Evolutionary conservation across 2,888 invertebrate species (phyloP).

Genomic region (Pandemis heparana): DNA sequence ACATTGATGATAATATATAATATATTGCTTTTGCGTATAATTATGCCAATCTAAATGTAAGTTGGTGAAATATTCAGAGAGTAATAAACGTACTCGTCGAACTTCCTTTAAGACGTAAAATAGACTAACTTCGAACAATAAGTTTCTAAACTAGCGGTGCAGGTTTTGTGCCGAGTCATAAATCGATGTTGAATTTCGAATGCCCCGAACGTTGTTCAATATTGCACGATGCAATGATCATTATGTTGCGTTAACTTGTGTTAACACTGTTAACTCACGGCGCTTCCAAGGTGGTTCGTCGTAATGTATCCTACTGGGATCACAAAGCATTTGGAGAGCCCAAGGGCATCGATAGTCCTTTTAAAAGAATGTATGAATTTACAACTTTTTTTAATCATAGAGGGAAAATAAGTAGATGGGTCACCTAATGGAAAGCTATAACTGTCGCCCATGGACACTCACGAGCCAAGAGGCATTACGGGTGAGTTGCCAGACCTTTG

Average conservation of each 20-base stretch:
- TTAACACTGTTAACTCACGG: background rate
- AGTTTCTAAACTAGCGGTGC: conserved; percentile 4
- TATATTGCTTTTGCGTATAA: no score
- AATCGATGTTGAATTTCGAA: conserved; percentile 16
- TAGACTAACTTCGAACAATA: background rate
- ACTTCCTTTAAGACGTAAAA: background rate
- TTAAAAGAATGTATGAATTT: no score
- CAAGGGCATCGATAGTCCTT: no score
- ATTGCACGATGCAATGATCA: conserved; percentile 16
- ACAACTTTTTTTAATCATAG: no score
- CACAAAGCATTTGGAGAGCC: background rate
- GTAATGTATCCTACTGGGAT: background rate
- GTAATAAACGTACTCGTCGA: background rate
- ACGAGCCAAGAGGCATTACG: no score
- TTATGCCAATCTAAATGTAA: no score
- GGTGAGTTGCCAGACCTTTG: no score
- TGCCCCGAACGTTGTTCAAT: conserved; percentile 7
- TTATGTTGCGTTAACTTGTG: conserved; percentile 10
- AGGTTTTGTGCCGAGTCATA: conserved; percentile 11
- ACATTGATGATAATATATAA: no score
- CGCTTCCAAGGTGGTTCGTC: background rate
- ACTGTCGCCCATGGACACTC: no score
- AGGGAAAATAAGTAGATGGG: no score
- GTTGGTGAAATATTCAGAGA: background rate
- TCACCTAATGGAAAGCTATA: no score